Percentiles rank a stretch among this genome's conserved stretches.
Evolutionary conservation across 1,140 invertebrate species (phyloP).

Genomic region (Bacillus rossius): DNA sequence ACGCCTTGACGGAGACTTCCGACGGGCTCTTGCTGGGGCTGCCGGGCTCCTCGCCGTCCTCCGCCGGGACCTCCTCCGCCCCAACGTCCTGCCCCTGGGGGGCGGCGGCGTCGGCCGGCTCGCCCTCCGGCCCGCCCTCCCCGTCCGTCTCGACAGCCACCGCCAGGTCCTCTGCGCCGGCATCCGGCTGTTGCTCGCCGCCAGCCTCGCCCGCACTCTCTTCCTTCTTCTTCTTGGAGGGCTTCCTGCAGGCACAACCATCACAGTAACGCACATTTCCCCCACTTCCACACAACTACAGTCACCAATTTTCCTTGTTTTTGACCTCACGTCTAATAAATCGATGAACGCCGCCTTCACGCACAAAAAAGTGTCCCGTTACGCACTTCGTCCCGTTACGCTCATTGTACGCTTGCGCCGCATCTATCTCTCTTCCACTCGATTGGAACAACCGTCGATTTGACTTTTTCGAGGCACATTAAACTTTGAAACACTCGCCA

Average conservation of each 20-base stretch:
- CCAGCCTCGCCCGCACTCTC: slow-evolving; percentile 33
- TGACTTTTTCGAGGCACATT: too few species aligned
- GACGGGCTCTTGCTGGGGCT: slow-evolving; percentile 6
- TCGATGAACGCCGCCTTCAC: too few species aligned
- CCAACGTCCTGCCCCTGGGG: slow-evolving; percentile 41
- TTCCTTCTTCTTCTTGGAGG: slow-evolving; percentile 42
- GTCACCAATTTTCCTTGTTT: too few species aligned
- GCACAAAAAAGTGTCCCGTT: too few species aligned
- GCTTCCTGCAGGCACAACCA: neutral
- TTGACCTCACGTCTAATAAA: too few species aligned
- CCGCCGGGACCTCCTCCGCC: slow-evolving; percentile 4
- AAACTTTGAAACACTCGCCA: too few species aligned
- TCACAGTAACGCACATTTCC: too few species aligned
- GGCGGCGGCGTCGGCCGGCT: slow-evolving; percentile 40
- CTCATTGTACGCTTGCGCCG: too few species aligned
- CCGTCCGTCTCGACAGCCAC: slow-evolving; percentile 15
- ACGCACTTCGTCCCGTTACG: too few species aligned
- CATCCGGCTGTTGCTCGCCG: slow-evolving; percentile 21
- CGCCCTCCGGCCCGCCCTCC: slow-evolving; percentile 33
- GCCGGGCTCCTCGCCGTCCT: slow-evolving; percentile 2
- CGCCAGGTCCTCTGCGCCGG: slow-evolving; percentile 33
- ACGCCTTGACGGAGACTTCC: neutral
- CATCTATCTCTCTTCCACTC: too few species aligned
- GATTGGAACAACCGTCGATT: too few species aligned
- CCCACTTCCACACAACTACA: too few species aligned